Evolutionary conservation across 2,113 vertebrate species (phyloP).

Genomic region (Aldabrachelys gigantea): DNA sequence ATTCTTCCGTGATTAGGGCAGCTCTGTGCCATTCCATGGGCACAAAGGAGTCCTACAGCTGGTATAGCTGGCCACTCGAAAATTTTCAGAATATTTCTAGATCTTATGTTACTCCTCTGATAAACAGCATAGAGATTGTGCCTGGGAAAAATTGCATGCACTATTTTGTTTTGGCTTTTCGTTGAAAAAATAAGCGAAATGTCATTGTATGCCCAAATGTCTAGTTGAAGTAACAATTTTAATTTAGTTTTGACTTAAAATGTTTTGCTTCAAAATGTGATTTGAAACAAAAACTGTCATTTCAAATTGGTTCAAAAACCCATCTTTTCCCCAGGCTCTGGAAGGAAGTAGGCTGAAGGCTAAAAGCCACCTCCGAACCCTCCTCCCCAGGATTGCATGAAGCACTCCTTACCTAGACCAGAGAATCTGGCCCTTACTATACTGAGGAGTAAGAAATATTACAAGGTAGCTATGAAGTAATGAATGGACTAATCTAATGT

Average conservation of each 20-base stretch:
- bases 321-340: neutral
- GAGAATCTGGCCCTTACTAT: neutral
- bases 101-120: neutral
- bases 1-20: neutral
- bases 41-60: neutral
- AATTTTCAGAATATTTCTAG: neutral
- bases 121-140: too few species aligned
- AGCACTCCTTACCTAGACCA: neutral
- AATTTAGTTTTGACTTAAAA: neutral
- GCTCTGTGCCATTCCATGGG: neutral
- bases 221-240: neutral
- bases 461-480: neutral
- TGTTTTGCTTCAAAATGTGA: neutral
- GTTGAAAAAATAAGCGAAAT: neutral
- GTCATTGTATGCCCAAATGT: neutral
- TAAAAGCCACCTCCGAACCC: neutral
- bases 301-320: neutral
- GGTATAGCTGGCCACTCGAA: neutral
- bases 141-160: neutral
- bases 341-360: fast-evolving
- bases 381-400: neutral
- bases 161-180: neutral
- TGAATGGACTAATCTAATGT: fast-evolving
- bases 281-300: neutral
- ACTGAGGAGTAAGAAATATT: neutral